Conservation (phyloP, 2,888 invertebrate species). For the Neria commutata region DNA sequence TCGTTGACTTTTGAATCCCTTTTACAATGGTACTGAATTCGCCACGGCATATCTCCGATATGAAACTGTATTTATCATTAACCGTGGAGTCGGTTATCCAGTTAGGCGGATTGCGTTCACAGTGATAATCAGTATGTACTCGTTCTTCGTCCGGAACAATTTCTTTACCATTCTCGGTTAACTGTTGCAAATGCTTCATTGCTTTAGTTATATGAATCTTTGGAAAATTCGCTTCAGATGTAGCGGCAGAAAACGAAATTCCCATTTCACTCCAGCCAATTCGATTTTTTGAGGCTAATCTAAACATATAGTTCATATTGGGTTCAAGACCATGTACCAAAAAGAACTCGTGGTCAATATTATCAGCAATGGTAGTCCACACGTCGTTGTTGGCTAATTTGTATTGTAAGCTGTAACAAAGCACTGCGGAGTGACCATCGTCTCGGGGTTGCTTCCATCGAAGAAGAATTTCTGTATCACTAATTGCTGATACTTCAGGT, state of each 20-base stretch:
- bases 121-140: constrained; percentile 73
- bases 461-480: constrained; percentile 85
- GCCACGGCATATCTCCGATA: constrained; percentile 85
- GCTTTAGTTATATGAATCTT: constrained; percentile 82
- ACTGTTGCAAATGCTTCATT: constrained; percentile 81
- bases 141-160: constrained; percentile 70
- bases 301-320: constrained; percentile 84
- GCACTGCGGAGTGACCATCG: constrained; percentile 88
- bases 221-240: constrained; percentile 70
- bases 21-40: constrained; percentile 86
- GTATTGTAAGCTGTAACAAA: constrained; percentile 89
- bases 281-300: constrained; percentile 85
- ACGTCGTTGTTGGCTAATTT: constrained; percentile 76
- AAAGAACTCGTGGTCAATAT: constrained; percentile 94
- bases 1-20: constrained; percentile 76
- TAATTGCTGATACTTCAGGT: constrained; percentile 81
- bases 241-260: constrained; percentile 78
- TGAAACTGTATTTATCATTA: constrained; percentile 80
- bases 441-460: constrained; percentile 93
- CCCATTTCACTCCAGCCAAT: constrained; percentile 95
- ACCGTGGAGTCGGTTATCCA: constrained; percentile 73
- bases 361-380: constrained; percentile 85
- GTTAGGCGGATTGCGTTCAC: constrained; percentile 76
- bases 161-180: constrained; percentile 82
- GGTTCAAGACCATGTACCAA: constrained; percentile 79